phyloP scores from a whole-genome alignment of 2,888 invertebrate species.

The Trichogramma dendrolimi region DNA sequence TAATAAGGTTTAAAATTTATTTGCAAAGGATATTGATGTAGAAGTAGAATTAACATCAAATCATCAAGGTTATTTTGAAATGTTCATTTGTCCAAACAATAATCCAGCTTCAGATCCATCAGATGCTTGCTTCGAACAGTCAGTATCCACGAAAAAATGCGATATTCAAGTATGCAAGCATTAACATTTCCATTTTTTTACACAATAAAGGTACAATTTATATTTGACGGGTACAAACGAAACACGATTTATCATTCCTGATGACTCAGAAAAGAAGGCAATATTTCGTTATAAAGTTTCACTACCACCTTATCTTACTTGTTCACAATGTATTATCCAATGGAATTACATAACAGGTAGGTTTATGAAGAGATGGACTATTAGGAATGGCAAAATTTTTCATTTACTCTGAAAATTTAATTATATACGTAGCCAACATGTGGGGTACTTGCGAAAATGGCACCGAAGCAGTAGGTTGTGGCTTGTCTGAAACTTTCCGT shows the following conservation, averaged over 20 bases:
- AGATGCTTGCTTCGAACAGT: constrained; percentile 79
- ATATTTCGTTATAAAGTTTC: constrained; percentile 68
- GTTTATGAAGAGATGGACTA: not conserved
- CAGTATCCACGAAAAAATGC: constrained; percentile 12
- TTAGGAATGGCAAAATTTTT: not conserved
- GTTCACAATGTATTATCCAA: constrained; percentile 85
- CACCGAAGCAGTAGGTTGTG: constrained; percentile 82
- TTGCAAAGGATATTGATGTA: constrained; percentile 69
- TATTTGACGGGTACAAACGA: constrained; percentile 70
- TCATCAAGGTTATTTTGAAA: constrained; percentile 81
- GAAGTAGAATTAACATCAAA: constrained; percentile 86
- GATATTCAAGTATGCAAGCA: not conserved
- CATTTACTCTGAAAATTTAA: not conserved
- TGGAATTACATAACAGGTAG: constrained; percentile 86
- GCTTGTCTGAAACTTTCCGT: constrained; percentile 84
- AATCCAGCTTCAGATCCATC: constrained; percentile 73
- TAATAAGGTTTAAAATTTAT: too few relatives aligned
- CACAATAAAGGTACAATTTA: constrained; percentile 61
- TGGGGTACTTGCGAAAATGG: constrained; percentile 86
- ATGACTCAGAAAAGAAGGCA: constrained; percentile 64
- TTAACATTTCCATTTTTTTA: not conserved
- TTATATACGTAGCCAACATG: constrained; percentile 67
- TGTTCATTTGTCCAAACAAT: constrained; percentile 81
- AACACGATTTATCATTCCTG: constrained; percentile 67
- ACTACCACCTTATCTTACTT: constrained; percentile 77